Conservation (phyloP, 2,113 vertebrate genomes). For the Mixornis gularis region DNA sequence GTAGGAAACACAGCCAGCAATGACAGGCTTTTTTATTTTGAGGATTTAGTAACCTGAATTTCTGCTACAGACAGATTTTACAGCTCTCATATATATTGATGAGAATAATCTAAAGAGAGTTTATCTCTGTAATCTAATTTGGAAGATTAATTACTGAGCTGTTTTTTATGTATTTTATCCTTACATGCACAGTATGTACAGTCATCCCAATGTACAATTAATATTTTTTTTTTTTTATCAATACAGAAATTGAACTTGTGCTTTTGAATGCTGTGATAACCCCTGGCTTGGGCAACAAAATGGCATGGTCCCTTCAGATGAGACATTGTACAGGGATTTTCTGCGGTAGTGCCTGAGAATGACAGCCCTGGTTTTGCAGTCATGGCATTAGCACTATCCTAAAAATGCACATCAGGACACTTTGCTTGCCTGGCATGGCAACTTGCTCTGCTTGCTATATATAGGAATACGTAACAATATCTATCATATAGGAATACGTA, state of each 20-base stretch:
- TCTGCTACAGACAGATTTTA: neutral
- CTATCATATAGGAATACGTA: neutral
- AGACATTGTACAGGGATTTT: neutral
- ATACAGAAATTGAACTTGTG: neutral
- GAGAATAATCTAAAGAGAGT: neutral
- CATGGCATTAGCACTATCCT: neutral
- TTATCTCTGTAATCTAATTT: neutral
- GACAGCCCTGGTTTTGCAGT: neutral
- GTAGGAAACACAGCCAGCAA: neutral
- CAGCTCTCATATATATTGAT: neutral
- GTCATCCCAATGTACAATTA: neutral
- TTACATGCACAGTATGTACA: neutral
- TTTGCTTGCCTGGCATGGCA: rapidly evolving
- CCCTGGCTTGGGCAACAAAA: neutral
- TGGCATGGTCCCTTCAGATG: neutral
- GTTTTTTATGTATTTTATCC: neutral
- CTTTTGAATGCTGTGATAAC: neutral
- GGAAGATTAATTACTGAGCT: neutral
- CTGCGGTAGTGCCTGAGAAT: neutral
- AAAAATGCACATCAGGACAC: neutral
- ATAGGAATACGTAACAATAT: neutral
- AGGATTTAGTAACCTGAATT: neutral
- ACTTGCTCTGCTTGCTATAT: rapidly evolving
- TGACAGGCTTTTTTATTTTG: neutral
- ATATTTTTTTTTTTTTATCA: neutral